Conservation (phyloP, 2,888 invertebrate genomes). For the Nymphalis urticae region DNA sequence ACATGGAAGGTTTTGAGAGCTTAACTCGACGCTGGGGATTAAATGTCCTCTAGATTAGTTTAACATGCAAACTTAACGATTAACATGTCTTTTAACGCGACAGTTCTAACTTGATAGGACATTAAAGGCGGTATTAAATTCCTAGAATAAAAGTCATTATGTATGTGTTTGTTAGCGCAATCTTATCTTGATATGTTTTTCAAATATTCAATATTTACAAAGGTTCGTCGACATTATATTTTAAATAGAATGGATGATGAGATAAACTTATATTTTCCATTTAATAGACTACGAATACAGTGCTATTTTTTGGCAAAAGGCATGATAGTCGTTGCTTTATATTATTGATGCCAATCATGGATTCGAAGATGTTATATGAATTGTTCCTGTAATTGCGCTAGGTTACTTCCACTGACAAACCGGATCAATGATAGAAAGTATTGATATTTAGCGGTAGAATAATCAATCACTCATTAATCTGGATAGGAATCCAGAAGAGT, state of each 20-base stretch:
- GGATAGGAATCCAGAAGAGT: no score
- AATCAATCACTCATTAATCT: no score
- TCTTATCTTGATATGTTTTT: constrained; percentile 32
- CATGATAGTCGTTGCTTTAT: no score
- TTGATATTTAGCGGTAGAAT: no score
- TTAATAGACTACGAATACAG: no score
- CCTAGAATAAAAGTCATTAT: constrained; percentile 30
- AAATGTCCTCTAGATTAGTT: constrained; percentile 56
- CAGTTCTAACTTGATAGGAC: constrained; percentile 20
- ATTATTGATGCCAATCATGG: no score
- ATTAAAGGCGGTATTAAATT: constrained; percentile 26
- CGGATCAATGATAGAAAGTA: no score
- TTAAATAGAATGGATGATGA: constrained; percentile 22
- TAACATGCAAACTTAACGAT: constrained; percentile 53
- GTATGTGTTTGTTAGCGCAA: constrained; percentile 26
- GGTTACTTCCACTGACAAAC: no score
- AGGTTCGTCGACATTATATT: constrained; percentile 35
- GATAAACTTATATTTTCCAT: background rate
- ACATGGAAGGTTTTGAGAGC: constrained; percentile 61
- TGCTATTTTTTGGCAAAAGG: no score
- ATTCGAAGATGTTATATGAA: no score
- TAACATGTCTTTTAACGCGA: constrained; percentile 38
- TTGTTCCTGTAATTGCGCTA: no score
- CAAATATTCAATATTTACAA: constrained; percentile 35
- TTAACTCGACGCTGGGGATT: constrained; percentile 61